Evolutionary conservation across 2,113 vertebrate species (phyloP).

Genomic region (Eurystomus gularis): DNA sequence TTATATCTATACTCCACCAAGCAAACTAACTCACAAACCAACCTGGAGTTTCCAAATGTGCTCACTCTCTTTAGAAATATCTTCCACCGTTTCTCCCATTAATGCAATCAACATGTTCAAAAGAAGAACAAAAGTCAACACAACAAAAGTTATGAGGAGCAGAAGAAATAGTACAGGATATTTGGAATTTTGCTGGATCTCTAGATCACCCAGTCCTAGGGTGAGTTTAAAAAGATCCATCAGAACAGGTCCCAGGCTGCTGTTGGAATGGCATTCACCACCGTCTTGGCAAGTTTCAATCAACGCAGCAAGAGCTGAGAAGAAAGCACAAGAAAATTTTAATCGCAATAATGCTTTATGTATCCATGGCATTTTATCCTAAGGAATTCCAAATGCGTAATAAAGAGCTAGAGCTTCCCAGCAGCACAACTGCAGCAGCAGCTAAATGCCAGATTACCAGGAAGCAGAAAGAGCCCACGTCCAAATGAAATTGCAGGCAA

Average conservation of each 20-base stretch:
- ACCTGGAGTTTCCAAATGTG: conserved; percentile 84
- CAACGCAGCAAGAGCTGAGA: conserved; percentile 77
- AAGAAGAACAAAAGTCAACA: conserved; percentile 81
- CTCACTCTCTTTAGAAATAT: conserved; percentile 81
- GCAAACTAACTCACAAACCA: not conserved
- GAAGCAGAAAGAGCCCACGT: not conserved
- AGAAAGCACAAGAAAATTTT: not conserved
- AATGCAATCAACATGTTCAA: conserved; percentile 83
- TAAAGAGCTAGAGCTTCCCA: not conserved
- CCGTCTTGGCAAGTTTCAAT: conserved; percentile 70
- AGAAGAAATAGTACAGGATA: conserved; percentile 80
- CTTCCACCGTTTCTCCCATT: conserved; percentile 83
- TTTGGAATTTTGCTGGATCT: conserved; percentile 80
- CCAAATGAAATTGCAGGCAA: not conserved
- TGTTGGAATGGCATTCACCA: conserved; percentile 67
- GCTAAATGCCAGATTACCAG: not conserved
- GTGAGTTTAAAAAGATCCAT: conserved; percentile 83
- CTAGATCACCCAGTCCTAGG: conserved; percentile 80
- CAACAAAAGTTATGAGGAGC: conserved; percentile 79
- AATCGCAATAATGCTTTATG: not conserved
- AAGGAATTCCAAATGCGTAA: not conserved
- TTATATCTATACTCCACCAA: not conserved
- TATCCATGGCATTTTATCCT: not conserved
- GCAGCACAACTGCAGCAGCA: not conserved
- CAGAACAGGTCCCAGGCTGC: conserved; percentile 73